These are phyloP conservation scores for Pseudorasbora parva DNA, from an alignment of 2,113 vertebrate species.

Conservation along the genomic window DNA sequence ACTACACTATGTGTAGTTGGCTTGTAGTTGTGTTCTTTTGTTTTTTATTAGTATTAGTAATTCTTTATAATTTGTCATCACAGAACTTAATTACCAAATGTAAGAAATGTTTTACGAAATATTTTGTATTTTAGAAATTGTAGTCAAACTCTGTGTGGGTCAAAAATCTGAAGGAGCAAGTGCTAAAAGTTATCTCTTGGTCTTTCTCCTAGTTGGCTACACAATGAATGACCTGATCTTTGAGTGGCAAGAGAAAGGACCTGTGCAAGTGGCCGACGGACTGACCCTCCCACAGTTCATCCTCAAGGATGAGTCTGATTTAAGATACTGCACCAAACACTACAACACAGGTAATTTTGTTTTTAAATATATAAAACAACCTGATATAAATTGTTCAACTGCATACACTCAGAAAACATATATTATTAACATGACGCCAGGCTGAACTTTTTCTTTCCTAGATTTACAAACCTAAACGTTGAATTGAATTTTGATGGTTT, in stretches of 20 bases:
- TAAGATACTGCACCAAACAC: slow-evolving; percentile 68
- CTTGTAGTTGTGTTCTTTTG: too few species aligned
- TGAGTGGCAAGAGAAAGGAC: slow-evolving; percentile 96
- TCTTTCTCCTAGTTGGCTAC: slow-evolving; percentile 85
- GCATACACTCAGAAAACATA: background rate
- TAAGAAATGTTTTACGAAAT: too few species aligned
- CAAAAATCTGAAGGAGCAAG: background rate
- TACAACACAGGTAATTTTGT: slow-evolving; percentile 55
- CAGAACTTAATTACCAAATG: too few species aligned
- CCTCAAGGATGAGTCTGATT: slow-evolving; percentile 71
- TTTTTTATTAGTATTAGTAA: too few species aligned
- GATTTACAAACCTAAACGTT: background rate
- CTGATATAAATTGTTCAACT: background rate
- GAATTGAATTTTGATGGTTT: background rate
- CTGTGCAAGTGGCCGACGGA: slow-evolving; percentile 95
- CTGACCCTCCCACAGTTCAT: slow-evolving; percentile 96
- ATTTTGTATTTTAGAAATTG: too few species aligned
- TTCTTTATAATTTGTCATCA: too few species aligned
- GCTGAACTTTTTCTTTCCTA: background rate
- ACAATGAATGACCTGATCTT: slow-evolving; percentile 99
- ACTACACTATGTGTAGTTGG: too few species aligned
- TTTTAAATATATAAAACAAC: background rate
- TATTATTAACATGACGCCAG: background rate
- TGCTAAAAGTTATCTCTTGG: background rate
- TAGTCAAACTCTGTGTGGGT: background rate